A percentile compares a stretch with the other conserved stretches of the same genome.
Evolutionary conservation across 2,888 invertebrate species (phyloP).

Genomic region (Adelognathus sp.): DNA sequence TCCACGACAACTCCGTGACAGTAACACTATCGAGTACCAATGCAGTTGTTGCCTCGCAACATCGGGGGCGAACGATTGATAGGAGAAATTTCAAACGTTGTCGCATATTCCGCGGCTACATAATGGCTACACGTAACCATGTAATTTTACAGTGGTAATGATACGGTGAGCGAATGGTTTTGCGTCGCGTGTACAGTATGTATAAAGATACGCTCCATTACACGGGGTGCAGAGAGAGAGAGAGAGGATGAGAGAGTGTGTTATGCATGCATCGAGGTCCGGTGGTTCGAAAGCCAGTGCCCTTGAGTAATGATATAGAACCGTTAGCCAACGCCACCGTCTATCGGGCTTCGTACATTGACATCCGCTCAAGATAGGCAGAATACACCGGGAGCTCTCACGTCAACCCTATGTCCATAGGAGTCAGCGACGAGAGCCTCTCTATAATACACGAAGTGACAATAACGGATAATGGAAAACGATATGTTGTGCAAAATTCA

Average conservation of each 20-base stretch:
- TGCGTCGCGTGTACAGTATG: conserved; percentile 49
- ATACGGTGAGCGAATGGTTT: conserved; percentile 62
- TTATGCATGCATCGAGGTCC: conserved; percentile 22
- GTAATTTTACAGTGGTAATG: conserved; percentile 70
- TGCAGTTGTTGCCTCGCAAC: conserved; percentile 24
- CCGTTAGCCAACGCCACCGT: conserved; percentile 8
- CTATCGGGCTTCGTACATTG: conserved; percentile 48
- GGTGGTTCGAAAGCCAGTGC: conserved; percentile 61
- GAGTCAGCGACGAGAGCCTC: background rate
- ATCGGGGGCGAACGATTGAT: conserved; percentile 62
- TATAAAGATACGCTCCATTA: conserved; percentile 23
- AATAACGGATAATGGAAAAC: background rate
- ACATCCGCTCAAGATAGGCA: conserved; percentile 28
- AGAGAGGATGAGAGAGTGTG: too few species aligned
- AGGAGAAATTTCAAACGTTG: conserved; percentile 59
- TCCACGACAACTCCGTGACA: background rate
- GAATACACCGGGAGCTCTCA: background rate
- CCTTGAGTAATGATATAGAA: conserved; percentile 63
- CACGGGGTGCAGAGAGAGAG: conserved; percentile 33
- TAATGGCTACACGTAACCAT: conserved; percentile 38
- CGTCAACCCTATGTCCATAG: background rate
- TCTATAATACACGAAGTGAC: background rate
- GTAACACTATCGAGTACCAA: background rate
- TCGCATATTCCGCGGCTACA: conserved; percentile 11
- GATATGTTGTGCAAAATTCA: background rate